phyloP scores from a whole-genome alignment of 1,140 invertebrate species.

The Vanessa tameamea region DNA sequence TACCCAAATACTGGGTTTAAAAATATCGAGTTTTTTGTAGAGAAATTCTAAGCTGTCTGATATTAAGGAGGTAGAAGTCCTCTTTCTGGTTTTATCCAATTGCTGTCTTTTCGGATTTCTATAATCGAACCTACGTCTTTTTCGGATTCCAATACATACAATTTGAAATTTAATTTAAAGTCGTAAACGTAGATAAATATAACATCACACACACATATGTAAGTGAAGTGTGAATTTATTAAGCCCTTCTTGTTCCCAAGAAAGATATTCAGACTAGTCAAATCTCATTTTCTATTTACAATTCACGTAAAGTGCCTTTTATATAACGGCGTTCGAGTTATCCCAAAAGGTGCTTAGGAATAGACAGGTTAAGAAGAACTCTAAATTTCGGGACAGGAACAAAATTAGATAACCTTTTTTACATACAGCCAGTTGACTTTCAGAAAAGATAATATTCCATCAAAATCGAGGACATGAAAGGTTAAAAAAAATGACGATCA shows the following conservation, averaged over 20 bases:
- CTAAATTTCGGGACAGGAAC: slow-evolving; percentile 28
- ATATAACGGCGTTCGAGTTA: slow-evolving; percentile 19
- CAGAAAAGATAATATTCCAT: background rate
- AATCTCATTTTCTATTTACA: slow-evolving; percentile 26
- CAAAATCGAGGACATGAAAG: background rate
- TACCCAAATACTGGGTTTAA: no score
- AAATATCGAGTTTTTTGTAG: no score
- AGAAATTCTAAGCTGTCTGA: no score
- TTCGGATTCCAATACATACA: no score
- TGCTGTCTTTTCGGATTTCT: no score
- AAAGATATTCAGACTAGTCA: slow-evolving; percentile 17
- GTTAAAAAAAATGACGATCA: background rate
- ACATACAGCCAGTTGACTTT: background rate
- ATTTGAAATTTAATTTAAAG: no score
- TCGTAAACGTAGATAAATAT: no score
- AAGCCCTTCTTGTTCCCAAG: slow-evolving; percentile 12
- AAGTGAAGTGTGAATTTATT: background rate
- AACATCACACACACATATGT: background rate
- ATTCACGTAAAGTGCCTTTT: slow-evolving; percentile 16
- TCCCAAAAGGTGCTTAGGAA: slow-evolving; percentile 28
- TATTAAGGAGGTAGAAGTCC: no score
- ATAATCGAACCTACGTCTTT: no score
- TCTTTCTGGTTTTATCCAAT: no score
- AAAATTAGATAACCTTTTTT: slow-evolving; percentile 26
- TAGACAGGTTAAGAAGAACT: background rate